A percentile compares a stretch with the other conserved stretches of the same genome.
phyloP scores from a whole-genome alignment of 1,140 invertebrate species.

The Patella vulgata region DNA sequence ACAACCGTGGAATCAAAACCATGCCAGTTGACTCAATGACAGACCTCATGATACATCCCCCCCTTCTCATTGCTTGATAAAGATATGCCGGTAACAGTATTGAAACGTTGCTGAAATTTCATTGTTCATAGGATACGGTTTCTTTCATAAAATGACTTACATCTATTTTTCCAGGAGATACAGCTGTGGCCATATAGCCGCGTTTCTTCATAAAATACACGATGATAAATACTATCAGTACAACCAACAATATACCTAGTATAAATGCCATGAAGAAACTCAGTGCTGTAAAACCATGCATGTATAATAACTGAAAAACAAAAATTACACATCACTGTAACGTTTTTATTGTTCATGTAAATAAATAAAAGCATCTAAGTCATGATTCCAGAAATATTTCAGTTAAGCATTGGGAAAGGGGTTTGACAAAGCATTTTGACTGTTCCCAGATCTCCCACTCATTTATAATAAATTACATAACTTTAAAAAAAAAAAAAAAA shows the following conservation, averaged over 20 bases:
- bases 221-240: slow-evolving; percentile 43
- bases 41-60: too few relatives aligned
- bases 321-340: background rate
- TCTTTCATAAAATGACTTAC: too few relatives aligned
- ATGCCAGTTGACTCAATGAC: too few relatives aligned
- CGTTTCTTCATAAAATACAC: slow-evolving; percentile 22
- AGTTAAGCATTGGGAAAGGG: too few relatives aligned
- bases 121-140: too few relatives aligned
- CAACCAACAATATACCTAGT: slow-evolving; percentile 41
- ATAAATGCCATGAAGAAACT: slow-evolving; percentile 51
- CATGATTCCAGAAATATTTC: too few relatives aligned
- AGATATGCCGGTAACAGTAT: too few relatives aligned
- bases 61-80: too few relatives aligned
- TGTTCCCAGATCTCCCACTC: background rate
- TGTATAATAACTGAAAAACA: slow-evolving; percentile 51
- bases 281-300: slow-evolving; percentile 56
- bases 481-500: background rate
- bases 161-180: slow-evolving; percentile 35
- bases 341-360: background rate
- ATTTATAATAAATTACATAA: background rate
- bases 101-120: too few relatives aligned
- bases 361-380: too few relatives aligned
- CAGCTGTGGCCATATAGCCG: slow-evolving; percentile 1
- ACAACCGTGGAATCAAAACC: too few relatives aligned
- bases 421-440: background rate